These are phyloP conservation scores for Brachycybe producta DNA, from an alignment of 2,888 invertebrate species.

Conservation along the genomic window DNA sequence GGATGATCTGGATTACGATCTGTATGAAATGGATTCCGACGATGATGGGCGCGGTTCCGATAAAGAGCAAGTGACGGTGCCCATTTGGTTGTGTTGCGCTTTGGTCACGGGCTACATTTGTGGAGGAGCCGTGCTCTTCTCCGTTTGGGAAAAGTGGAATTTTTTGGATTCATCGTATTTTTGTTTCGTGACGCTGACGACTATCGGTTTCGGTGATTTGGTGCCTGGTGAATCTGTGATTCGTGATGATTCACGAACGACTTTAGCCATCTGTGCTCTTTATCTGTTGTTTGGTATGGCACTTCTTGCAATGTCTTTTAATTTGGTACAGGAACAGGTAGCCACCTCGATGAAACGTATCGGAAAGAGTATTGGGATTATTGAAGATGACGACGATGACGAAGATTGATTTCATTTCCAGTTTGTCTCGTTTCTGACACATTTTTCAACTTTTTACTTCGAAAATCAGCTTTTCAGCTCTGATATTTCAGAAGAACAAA, in stretches of 20 bases:
- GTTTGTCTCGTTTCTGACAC: no score
- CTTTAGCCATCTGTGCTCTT: slow-evolving; percentile 74
- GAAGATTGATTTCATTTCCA: slow-evolving; percentile 16
- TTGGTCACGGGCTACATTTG: slow-evolving; percentile 79
- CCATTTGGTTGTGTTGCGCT: slow-evolving; percentile 64
- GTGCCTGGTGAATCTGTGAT: slow-evolving; percentile 65
- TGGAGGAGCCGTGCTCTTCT: slow-evolving; percentile 74
- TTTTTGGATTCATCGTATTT: slow-evolving; percentile 82
- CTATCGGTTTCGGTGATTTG: slow-evolving; percentile 84
- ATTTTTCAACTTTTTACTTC: no score
- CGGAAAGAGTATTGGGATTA: slow-evolving; percentile 72
- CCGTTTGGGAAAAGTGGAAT: slow-evolving; percentile 72
- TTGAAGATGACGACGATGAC: slow-evolving; percentile 53
- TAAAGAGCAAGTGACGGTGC: slow-evolving; percentile 37
- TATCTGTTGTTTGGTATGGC: slow-evolving; percentile 91
- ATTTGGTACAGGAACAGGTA: slow-evolving; percentile 87
- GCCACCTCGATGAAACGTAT: slow-evolving; percentile 75
- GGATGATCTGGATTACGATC: not conserved
- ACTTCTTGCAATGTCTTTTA: slow-evolving; percentile 89
- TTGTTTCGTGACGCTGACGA: slow-evolving; percentile 85
- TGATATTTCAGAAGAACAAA: no score
- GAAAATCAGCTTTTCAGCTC: no score
- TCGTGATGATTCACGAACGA: slow-evolving; percentile 39
- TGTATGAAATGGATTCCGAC: not conserved
- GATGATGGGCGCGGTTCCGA: slow-evolving; percentile 19